Conservation (phyloP, 2,113 vertebrate species). For the Conger conger region DNA sequence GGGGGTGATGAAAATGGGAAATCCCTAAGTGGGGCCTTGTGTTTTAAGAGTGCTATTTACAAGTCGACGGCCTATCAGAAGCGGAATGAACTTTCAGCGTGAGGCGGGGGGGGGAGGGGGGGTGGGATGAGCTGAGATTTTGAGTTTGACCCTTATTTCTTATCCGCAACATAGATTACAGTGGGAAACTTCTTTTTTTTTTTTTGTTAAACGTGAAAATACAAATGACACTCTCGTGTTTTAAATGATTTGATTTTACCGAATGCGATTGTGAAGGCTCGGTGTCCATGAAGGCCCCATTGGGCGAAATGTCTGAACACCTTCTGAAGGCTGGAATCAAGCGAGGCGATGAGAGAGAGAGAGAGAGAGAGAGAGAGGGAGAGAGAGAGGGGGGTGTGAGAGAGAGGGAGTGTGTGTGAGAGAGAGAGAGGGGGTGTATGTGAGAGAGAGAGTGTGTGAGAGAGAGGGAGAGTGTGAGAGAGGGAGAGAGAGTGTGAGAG, state of each 20-base stretch:
- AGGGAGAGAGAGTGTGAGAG: constrained; percentile 22
- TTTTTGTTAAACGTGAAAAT: background rate
- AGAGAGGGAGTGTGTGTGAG: constrained; percentile 5
- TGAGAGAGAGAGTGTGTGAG: constrained; percentile 14
- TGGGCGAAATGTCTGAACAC: background rate
- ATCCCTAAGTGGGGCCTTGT: background rate
- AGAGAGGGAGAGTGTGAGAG: constrained; percentile 9
- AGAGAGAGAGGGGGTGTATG: constrained; percentile 7
- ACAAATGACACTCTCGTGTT: background rate
- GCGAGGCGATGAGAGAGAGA: constrained; percentile 20
- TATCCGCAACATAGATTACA: background rate
- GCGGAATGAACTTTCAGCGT: background rate
- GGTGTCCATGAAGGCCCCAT: background rate
- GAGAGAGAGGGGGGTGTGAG: background rate
- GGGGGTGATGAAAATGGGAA: background rate
- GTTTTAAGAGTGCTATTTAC: background rate
- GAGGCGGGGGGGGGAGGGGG: no score
- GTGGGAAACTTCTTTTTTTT: background rate
- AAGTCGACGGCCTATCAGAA: background rate
- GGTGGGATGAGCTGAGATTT: background rate
- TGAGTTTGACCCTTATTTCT: background rate
- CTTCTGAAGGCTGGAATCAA: constrained; percentile 6
- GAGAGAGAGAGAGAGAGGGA: constrained; percentile 29
- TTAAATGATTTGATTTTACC: background rate
- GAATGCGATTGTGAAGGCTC: background rate